Base-by-base conservation (phyloP, 2,888 invertebrate species). In the Hetaerina titia region DNA sequence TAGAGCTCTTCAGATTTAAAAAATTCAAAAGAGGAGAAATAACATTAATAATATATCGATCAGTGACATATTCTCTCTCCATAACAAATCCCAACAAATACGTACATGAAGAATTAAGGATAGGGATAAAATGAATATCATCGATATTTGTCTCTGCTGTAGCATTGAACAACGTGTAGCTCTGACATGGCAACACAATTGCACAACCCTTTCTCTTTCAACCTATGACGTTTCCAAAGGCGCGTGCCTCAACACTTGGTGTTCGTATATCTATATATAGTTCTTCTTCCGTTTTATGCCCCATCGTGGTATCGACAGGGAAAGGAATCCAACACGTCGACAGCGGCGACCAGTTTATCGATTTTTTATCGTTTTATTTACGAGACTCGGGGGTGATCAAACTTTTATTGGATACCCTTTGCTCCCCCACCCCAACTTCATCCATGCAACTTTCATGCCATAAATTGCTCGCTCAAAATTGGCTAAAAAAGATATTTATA, bases 381-480 rank as follows among this genome's bases (percentile, higher is more conserved):
- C 69, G 69, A 69, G 0, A 69, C 69, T 69, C 69, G 69, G 69
- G 69, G 69, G 69, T 22, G n/a, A 69, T 69, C 22, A 22, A 69
- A 69, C n/a, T 22, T 69, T 69, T 69, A 69, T 69, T 69, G 69
- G 69, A 69, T 69, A 69, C 69, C 69, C 69, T n/a, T 69, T 19
- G 69, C 69, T 69, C n/a, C 22, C 69, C 69, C 45, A 45, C 45
- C 45, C 45, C 45, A 45, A 1, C n/a, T 69, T 69, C 69, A 69
- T 69, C n/a, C 69, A 69, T 69, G 9, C 69, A 69, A 69, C 19
- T 22, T 69, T 69, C 69, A 69, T 69, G 69, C 69, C 69, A 22
- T 69, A 69, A 69, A 69, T 69, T 69, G 69, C n/a, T 69, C 69
- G 0, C 69, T 69, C 69, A 22, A 69, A 69, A 69, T 69, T 69